These are phyloP conservation scores for Misgurnus mizolepis DNA, from an alignment of 2,113 vertebrate species.

Conservation along the genomic window DNA sequence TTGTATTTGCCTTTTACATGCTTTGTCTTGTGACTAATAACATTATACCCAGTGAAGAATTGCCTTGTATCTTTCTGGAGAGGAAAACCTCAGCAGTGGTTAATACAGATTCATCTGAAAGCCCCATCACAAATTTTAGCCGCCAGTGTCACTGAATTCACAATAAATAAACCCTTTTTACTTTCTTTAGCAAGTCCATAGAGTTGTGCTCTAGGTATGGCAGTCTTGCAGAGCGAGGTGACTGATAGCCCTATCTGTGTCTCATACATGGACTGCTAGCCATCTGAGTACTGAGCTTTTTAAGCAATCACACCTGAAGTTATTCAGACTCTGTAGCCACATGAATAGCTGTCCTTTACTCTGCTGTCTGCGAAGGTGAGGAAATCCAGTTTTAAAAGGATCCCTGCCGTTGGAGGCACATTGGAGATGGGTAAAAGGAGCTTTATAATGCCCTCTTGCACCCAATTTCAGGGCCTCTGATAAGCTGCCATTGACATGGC, in stretches of 20 bases:
- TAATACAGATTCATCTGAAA: neutral
- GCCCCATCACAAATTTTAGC: neutral
- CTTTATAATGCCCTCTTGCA: conserved; percentile 57
- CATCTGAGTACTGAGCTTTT: conserved; percentile 11
- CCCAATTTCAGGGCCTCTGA: conserved; percentile 57
- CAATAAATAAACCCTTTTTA: neutral
- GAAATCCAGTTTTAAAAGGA: conserved; percentile 52
- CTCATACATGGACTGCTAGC: conserved; percentile 5
- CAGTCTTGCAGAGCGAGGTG: conserved; percentile 1
- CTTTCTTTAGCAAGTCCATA: neutral
- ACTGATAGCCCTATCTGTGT: conserved; percentile 28
- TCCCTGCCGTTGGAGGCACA: conserved; percentile 42
- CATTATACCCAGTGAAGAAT: neutral
- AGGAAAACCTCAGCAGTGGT: neutral
- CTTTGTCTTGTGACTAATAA: neutral
- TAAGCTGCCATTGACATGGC: conserved; percentile 57
- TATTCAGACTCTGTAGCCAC: conserved; percentile 36
- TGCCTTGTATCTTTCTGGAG: neutral
- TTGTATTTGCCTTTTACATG: neutral
- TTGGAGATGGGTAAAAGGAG: conserved; percentile 50
- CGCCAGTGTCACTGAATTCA: neutral
- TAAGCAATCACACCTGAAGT: conserved; percentile 12
- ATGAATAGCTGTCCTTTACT: conserved; percentile 47
- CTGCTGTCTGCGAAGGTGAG: conserved; percentile 38
- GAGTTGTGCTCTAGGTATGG: neutral